Conservation (phyloP, 2,797 vertebrate species). For the Enteromius thamalakanensis region DNA sequence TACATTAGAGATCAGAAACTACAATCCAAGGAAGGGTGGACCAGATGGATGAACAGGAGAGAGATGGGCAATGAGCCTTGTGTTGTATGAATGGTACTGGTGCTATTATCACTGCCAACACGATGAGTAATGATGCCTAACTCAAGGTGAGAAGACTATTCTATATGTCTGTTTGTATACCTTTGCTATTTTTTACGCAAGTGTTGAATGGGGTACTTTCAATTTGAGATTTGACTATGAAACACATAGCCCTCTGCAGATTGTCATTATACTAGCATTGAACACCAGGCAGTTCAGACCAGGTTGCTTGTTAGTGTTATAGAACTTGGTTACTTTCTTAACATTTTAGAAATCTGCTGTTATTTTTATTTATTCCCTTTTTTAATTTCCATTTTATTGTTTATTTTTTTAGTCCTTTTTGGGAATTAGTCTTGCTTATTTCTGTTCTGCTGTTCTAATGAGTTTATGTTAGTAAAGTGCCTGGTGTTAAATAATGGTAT, state of each 20-base stretch:
- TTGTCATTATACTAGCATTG: background rate
- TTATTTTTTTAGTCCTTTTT: background rate
- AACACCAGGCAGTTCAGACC: conserved; percentile 16
- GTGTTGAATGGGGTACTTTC: conserved; percentile 7
- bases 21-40: background rate
- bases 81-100: conserved; percentile 3
- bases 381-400: background rate
- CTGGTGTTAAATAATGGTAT: conserved; percentile 23
- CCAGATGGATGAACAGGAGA: background rate
- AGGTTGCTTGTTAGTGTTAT: background rate
- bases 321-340: background rate
- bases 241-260: conserved; percentile 3
- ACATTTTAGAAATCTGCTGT: background rate
- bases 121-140: conserved; percentile 10
- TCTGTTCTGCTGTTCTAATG: background rate
- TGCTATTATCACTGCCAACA: conserved; percentile 44
- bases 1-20: background rate
- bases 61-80: conserved; percentile 5
- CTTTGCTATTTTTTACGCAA: conserved; percentile 2
- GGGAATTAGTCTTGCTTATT: background rate
- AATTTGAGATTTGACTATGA: background rate
- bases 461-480: conserved; percentile 18
- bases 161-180: conserved; percentile 1
- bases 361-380: background rate
- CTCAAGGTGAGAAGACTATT: background rate